Evolutionary conservation across 2,797 vertebrate species (phyloP), one percentile per base, ranked within the genome.

Genomic region (Hydrolagus colliei): DNA sequence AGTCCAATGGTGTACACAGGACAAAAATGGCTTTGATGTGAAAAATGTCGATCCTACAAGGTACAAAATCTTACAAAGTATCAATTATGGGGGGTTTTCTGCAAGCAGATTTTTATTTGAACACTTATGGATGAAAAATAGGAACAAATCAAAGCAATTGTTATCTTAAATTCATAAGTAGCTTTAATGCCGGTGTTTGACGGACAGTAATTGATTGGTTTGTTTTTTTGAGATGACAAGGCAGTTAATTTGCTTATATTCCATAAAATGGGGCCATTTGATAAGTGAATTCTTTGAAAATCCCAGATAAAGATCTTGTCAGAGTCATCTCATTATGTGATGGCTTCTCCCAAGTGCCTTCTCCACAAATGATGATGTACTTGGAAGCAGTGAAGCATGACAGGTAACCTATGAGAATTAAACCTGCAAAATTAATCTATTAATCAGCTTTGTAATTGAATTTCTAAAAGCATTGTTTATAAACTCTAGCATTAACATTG

Each of bases 321-420:
- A 93, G 89, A 93, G 92, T 90, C 93, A 90, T 93, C 91, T 88
- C 92, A 91, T 88, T 92, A 92, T 93, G 88, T 92, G 90, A 93
- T 92, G 92, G 92, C 90, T 92, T 90, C 90, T 91, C 89, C 91
- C 88, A 89, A 89, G 91, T 91, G 88, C 90, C 92, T 92, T 88
- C 61, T 90, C 92, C 91, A 88, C 89, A 92, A 93, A 90, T 90
- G 90, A 91, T 92, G 90, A 90, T 91, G 89, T 92, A 88, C 90
- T 93, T 92, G 90, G 89, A 93, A 89, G 92, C 89, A 88, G 77
- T 92, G 90, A 93, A 93, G 91, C 93, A 90, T 92, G 89, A 86
- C 87, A 87, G 90, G 92, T 59, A 93, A 88, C 91, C 90, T 91
- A 67, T 91, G 91, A 89, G 88, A 94, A 89, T 91, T 91, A 89